Conservation (phyloP, 1,140 invertebrate genomes). For the honey bee (Apis mellifera) region Amel_HAv3.1 CM009931.2:13606001-13606500, state of each 20-base stretch:
- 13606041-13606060: no score
- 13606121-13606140: conserved; percentile 74
- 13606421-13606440: conserved; percentile 26
- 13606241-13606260: neutral
- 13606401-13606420: conserved; percentile 1
- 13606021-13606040: no score
- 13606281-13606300: conserved; percentile 23
- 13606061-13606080: no score
- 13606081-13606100: conserved; percentile 1
- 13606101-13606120: conserved; percentile 65
- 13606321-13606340: neutral
- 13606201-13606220: conserved; percentile 39
- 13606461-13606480: conserved; percentile 35
- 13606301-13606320: neutral
- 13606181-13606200: conserved; percentile 72
- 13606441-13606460: conserved; percentile 11
- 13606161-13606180: conserved; percentile 67
- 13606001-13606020: no score
- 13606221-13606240: neutral
- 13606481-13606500: conserved; percentile 8
- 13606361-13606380: neutral
- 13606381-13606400: conserved; percentile 34
- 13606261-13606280: conserved; percentile 19
- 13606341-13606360: neutral
- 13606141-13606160: conserved; percentile 57